Conservation (phyloP, 1,140 invertebrate species). For the Trissolcus basalis region DNA sequence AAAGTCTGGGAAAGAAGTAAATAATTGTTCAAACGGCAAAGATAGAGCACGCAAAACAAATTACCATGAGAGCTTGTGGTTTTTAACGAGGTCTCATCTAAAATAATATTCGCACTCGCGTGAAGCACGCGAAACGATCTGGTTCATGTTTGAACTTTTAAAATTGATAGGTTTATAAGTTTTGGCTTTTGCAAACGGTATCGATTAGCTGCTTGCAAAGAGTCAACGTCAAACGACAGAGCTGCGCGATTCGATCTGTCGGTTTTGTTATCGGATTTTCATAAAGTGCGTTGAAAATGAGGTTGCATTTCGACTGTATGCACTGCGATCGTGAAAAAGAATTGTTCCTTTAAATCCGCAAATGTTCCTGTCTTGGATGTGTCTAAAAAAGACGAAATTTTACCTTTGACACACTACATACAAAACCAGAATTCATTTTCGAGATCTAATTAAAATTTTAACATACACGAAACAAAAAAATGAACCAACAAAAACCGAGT, state of each 20-base stretch:
- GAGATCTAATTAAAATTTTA: no score
- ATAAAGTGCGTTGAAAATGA: constrained; percentile 53
- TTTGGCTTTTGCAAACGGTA: constrained; percentile 26
- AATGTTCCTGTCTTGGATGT: constrained; percentile 6
- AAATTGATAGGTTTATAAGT: constrained; percentile 48
- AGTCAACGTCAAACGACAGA: constrained; percentile 38
- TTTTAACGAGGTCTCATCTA: constrained; percentile 18
- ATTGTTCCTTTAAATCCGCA: constrained; percentile 20
- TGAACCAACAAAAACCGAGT: no score
- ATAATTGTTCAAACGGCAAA: no score
- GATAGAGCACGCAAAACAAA: constrained; percentile 8
- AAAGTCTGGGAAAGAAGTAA: no score
- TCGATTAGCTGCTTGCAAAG: constrained; percentile 20
- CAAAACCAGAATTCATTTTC: no score
- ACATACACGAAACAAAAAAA: no score
- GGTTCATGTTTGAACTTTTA: constrained; percentile 24
- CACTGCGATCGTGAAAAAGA: constrained; percentile 32
- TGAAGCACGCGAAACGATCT: constrained; percentile 30
- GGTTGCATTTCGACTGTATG: constrained; percentile 5
- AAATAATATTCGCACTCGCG: constrained; percentile 36
- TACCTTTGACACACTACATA: constrained; percentile 38
- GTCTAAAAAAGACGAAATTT: constrained; percentile 27
- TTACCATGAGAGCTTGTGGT: constrained; percentile 29
- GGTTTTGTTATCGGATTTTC: constrained; percentile 56
- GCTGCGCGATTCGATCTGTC: constrained; percentile 27